Evolutionary conservation across 2,113 vertebrate genomes (phyloP).

Genomic region (Agapornis roseicollis): DNA sequence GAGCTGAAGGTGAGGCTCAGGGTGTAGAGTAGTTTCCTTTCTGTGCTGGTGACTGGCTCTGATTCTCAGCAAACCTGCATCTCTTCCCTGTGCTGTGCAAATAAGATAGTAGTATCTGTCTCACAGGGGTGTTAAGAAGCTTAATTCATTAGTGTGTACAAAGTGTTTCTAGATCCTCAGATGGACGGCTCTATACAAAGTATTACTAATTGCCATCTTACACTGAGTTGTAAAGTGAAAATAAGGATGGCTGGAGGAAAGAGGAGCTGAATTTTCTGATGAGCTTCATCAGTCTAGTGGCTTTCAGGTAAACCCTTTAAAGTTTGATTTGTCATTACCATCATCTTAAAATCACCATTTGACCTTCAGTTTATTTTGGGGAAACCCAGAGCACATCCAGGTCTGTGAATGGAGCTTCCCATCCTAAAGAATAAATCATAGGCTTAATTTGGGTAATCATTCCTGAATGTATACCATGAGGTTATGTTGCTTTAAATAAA

Average conservation of each 20-base stretch:
- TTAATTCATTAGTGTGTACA: constrained; percentile 63
- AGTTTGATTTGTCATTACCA: not conserved
- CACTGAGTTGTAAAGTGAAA: not conserved
- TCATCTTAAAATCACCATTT: not conserved
- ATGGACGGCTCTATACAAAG: constrained; percentile 38
- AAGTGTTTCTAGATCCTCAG: constrained; percentile 54
- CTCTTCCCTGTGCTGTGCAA: not conserved
- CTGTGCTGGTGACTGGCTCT: not conserved
- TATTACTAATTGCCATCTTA: constrained; percentile 50
- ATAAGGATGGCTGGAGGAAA: not conserved
- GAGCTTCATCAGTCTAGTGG: not conserved
- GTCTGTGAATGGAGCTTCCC: not conserved
- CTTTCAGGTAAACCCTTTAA: not conserved
- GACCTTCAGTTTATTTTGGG: not conserved
- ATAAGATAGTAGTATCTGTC: constrained; percentile 46
- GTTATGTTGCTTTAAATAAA: not conserved
- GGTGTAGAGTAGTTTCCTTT: not conserved
- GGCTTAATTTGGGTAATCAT: not conserved
- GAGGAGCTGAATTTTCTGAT: not conserved
- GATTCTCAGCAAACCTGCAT: not conserved
- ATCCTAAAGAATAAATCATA: not conserved
- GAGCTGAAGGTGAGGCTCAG: not conserved
- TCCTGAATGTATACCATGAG: not conserved
- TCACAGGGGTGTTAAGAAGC: constrained; percentile 52
- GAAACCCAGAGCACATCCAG: not conserved